A percentile compares a stretch with the other conserved stretches of the same genome.
Conservation (phyloP, 1,140 invertebrate species). For the Euschistus heros region DNA sequence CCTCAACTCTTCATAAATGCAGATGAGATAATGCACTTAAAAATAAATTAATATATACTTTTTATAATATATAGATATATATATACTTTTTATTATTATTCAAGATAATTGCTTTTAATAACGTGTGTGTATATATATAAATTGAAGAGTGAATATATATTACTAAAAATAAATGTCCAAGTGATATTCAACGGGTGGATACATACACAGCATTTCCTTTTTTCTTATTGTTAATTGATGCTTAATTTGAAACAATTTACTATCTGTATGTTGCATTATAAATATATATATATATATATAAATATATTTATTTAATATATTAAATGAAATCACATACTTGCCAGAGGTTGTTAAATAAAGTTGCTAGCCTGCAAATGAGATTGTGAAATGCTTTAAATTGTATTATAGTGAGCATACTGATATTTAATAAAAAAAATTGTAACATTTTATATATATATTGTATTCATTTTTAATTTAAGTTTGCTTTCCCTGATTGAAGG, state of each 20-base stretch:
- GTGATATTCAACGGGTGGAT: conserved; percentile 9
- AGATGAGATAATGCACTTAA: conserved; percentile 2
- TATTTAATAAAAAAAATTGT: conserved; percentile 19
- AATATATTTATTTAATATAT: conserved; percentile 7
- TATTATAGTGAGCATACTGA: conserved; percentile 8
- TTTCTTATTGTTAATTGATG: conserved; percentile 1
- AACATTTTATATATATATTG: conserved; percentile 14
- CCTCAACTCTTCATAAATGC: no score
- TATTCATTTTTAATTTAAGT: background rate
- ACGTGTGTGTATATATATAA: conserved; percentile 4
- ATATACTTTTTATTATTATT: background rate
- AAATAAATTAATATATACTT: conserved; percentile 6
- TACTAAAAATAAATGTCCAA: background rate
- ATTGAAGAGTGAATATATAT: background rate
- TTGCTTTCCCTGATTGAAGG: no score
- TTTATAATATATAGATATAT: conserved; percentile 3
- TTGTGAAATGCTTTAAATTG: conserved; percentile 20
- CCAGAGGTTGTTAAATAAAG: conserved; percentile 15
- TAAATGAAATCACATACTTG: background rate
- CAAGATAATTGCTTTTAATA: background rate
- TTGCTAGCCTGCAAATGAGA: conserved; percentile 19
- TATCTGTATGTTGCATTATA: conserved; percentile 13
- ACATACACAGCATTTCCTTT: background rate
- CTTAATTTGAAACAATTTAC: conserved; percentile 7
- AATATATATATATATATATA: conserved; percentile 10